Percentiles rank a stretch among this genome's conserved stretches.
These are phyloP conservation scores for Irena cyanogastra DNA, from an alignment of 2,113 vertebrate species.

Conservation along the genomic window DNA sequence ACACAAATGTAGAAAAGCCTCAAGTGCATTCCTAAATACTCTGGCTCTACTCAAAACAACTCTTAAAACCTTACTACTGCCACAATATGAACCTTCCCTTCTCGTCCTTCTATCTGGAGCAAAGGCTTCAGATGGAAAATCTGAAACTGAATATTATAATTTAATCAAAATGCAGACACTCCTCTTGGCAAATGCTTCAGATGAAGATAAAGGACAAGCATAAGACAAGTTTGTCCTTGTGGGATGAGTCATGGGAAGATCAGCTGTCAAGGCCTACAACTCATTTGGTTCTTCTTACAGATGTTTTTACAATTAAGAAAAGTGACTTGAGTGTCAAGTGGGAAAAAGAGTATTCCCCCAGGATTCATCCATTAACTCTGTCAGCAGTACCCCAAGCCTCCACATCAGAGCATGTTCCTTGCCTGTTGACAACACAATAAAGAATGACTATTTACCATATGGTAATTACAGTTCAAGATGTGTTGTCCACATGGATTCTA, in stretches of 20 bases:
- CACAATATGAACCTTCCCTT: background rate
- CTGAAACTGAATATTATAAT: slow-evolving; percentile 1
- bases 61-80: background rate
- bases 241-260: slow-evolving; percentile 32
- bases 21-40: background rate
- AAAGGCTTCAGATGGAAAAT: background rate
- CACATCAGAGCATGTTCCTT: slow-evolving; percentile 41
- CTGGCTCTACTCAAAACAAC: background rate
- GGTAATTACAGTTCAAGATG: slow-evolving; percentile 55
- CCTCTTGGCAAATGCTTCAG: slow-evolving; percentile 7
- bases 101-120: background rate
- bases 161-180: slow-evolving; percentile 3
- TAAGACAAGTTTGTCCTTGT: slow-evolving; percentile 41
- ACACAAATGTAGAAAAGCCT: background rate
- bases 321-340: slow-evolving; percentile 44
- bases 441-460: slow-evolving; percentile 37
- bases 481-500: slow-evolving; percentile 37
- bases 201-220: slow-evolving; percentile 24
- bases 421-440: slow-evolving; percentile 49
- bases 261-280: slow-evolving; percentile 48
- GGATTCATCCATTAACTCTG: slow-evolving; percentile 44
- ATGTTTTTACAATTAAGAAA: slow-evolving; percentile 52
- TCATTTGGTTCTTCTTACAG: slow-evolving; percentile 48
- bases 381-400: slow-evolving; percentile 25
- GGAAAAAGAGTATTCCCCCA: slow-evolving; percentile 34